Conservation (phyloP, 2,113 vertebrate genomes). For the Dendropsophus ebraccatus region DNA sequence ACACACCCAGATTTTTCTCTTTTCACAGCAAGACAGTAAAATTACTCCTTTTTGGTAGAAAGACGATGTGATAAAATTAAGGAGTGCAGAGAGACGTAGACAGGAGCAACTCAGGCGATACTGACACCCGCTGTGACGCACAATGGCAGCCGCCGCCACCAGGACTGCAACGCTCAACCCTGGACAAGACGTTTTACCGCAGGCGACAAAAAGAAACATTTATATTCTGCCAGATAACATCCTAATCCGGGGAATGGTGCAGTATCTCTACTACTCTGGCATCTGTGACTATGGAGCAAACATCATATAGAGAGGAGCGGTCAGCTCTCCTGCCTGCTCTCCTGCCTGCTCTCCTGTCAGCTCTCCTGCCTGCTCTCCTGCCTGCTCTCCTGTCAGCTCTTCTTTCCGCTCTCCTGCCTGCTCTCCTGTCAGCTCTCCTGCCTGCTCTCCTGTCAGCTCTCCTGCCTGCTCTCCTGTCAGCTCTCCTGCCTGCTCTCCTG, state of each 20-base stretch:
- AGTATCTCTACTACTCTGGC: background rate
- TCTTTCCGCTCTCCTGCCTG: no score
- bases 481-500: no score
- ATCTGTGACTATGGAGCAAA: background rate
- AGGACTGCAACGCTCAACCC: background rate
- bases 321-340: no score
- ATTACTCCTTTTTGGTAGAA: slow-evolving; percentile 17
- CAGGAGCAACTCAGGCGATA: background rate
- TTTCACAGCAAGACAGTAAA: slow-evolving; percentile 21
- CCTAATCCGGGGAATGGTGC: background rate
- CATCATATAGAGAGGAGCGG: background rate
- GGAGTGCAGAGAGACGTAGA: background rate
- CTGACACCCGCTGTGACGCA: background rate
- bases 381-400: no score
- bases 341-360: no score
- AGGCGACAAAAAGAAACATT: background rate
- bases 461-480: no score
- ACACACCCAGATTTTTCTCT: slow-evolving; percentile 36
- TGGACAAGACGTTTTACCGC: background rate
- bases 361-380: no score
- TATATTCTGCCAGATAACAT: background rate
- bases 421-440: no score
- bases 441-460: no score
- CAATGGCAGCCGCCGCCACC: background rate
- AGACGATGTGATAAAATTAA: slow-evolving; percentile 16